Percentiles rank a stretch among this genome's conserved stretches.
Conservation (phyloP, 2,113 vertebrate species). For the Alligator sinensis region DNA sequence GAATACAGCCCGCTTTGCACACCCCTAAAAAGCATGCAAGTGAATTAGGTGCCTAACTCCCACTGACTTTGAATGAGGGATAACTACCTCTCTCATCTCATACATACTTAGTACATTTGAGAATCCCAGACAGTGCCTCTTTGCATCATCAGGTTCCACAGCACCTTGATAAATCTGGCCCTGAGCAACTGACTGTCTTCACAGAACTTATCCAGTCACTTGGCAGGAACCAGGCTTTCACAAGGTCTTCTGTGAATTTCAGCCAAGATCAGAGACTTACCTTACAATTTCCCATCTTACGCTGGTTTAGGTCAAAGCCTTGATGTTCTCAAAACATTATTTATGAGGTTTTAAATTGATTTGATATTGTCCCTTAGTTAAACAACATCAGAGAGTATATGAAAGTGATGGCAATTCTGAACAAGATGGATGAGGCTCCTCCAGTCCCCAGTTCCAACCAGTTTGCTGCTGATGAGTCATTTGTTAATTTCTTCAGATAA, state of each 20-base stretch:
- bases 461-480: background rate
- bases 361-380: background rate
- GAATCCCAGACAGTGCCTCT: background rate
- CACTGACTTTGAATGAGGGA: background rate
- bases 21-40: background rate
- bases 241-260: background rate
- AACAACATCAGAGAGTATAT: background rate
- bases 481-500: slow-evolving; percentile 53
- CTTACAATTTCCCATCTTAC: background rate
- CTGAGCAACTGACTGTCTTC: rapidly evolving
- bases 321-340: background rate
- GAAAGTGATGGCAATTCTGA: slow-evolving; percentile 17
- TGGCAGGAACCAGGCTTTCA: background rate
- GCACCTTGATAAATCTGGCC: background rate
- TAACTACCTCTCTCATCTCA: background rate
- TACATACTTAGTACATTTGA: background rate
- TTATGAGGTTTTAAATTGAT: slow-evolving; percentile 33
- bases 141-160: background rate
- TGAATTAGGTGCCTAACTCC: background rate
- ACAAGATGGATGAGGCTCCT: slow-evolving; percentile 45
- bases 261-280: background rate
- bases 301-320: background rate
- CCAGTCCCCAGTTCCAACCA: background rate
- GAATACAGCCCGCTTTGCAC: no score
- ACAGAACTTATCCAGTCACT: background rate